Percentiles rank a stretch among this genome's conserved stretches.
Evolutionary conservation across 2,113 vertebrate genomes (phyloP).

Genomic region (Cyrtonyx montezumae): DNA sequence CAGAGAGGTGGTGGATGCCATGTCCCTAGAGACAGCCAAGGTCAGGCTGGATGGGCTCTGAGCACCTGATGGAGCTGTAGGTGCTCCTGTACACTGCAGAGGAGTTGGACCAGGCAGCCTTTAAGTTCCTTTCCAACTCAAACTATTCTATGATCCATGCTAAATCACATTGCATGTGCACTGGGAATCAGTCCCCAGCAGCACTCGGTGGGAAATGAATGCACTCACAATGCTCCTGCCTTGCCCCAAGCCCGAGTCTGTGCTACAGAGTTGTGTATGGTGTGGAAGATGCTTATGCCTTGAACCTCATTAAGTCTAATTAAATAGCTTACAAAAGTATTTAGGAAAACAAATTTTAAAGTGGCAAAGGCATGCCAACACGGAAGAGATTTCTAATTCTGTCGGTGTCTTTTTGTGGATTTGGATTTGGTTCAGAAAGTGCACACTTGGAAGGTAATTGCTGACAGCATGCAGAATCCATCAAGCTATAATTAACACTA

Average conservation of each 20-base stretch:
- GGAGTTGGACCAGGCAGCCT: too few relatives aligned
- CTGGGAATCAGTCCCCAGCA: neutral
- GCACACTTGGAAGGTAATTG: conserved; percentile 78
- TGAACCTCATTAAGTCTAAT: conserved; percentile 78
- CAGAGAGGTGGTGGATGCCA: too few relatives aligned
- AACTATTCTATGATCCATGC: too few relatives aligned
- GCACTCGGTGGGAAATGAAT: neutral
- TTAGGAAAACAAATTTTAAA: conserved; percentile 72
- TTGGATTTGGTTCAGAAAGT: conserved; percentile 80
- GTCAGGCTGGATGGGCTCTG: too few relatives aligned
- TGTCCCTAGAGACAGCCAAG: too few relatives aligned
- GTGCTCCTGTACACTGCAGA: too few relatives aligned
- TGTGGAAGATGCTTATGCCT: conserved; percentile 57
- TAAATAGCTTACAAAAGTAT: conserved; percentile 75
- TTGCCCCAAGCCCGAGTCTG: neutral
- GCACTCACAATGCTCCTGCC: neutral
- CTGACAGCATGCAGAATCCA: conserved; percentile 78
- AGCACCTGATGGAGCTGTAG: too few relatives aligned
- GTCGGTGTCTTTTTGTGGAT: conserved; percentile 76
- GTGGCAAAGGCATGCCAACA: conserved; percentile 54
- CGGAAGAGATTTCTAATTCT: conserved; percentile 73
- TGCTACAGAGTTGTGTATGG: conserved; percentile 18
- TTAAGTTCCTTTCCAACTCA: too few relatives aligned
- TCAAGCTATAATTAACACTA: conserved; percentile 82
- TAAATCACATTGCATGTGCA: fast-evolving